Percentiles rank a stretch among this genome's conserved stretches.
Conservation (phyloP, 2,888 invertebrate genomes). For the Eurytoma adleriae region DNA sequence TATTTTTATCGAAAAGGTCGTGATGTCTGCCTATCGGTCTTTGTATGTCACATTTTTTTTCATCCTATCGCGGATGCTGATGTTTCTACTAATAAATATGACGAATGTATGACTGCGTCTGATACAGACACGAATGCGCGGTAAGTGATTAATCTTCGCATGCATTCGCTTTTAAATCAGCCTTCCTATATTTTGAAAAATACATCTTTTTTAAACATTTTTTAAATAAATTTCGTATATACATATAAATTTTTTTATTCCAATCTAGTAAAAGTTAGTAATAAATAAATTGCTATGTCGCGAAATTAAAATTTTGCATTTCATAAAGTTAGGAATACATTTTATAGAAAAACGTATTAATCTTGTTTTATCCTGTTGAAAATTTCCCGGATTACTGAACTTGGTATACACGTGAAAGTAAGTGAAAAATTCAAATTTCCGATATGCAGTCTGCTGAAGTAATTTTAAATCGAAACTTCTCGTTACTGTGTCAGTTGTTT, state of each 20-base stretch:
- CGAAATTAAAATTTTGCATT: background rate
- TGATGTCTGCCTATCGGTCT: background rate
- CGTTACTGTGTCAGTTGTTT: too few relatives aligned
- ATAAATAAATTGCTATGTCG: too few relatives aligned
- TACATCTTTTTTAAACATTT: slow-evolving; percentile 7
- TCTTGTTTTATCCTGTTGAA: slow-evolving; percentile 10
- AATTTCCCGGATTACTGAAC: background rate
- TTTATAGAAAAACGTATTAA: too few relatives aligned
- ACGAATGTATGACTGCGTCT: slow-evolving; percentile 23
- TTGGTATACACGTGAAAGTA: background rate
- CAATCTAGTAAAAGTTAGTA: too few relatives aligned
- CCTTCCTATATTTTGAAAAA: background rate
- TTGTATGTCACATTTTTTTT: background rate
- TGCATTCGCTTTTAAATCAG: background rate
- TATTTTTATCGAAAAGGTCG: background rate
- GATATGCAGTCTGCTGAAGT: too few relatives aligned
- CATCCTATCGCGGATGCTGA: slow-evolving; percentile 6
- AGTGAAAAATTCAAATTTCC: slow-evolving; percentile 35
- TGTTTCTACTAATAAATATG: slow-evolving; percentile 24
- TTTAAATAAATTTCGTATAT: too few relatives aligned
- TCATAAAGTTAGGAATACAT: too few relatives aligned
- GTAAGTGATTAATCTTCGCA: slow-evolving; percentile 4
- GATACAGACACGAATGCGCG: slow-evolving; percentile 3
- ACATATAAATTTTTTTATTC: too few relatives aligned
- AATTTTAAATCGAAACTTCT: too few relatives aligned